Percentiles rank a stretch among this genome's conserved stretches.
Conservation (phyloP, 1,140 invertebrate genomes). For the Cyclina sinensis region DNA sequence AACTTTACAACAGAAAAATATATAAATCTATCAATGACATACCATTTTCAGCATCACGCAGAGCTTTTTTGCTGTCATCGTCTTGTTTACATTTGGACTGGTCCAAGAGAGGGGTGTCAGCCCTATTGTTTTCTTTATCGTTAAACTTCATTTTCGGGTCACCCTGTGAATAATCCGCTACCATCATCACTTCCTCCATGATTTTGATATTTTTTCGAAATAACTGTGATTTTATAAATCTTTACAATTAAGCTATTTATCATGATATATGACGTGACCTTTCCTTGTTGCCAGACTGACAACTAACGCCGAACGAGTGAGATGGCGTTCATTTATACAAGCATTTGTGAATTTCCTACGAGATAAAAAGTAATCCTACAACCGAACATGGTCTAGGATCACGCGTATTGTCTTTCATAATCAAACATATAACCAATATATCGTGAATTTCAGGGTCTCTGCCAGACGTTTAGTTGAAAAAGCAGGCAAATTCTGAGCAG, state of each 20-base stretch:
- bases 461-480: too few species aligned
- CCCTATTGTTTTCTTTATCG: conserved; percentile 59
- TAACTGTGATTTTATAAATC: conserved; percentile 57
- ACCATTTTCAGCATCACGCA: conserved; percentile 46
- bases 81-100: conserved; percentile 68
- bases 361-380: neutral
- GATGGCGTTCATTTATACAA: neutral
- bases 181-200: conserved; percentile 72
- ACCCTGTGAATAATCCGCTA: conserved; percentile 74
- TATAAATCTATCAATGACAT: conserved; percentile 30
- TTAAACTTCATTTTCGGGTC: conserved; percentile 58
- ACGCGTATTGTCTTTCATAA: too few species aligned
- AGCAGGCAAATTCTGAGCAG: too few species aligned
- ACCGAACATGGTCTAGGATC: neutral
- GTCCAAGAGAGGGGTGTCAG: conserved; percentile 58
- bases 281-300: conserved; percentile 36
- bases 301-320: neutral
- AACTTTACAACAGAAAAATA: too few species aligned
- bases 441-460: too few species aligned
- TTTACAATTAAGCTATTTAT: conserved; percentile 36
- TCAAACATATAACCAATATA: conserved; percentile 25
- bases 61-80: conserved; percentile 40
- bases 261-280: conserved; percentile 48
- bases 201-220: conserved; percentile 64
- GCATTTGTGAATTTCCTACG: neutral